Evolutionary conservation across 2,888 invertebrate species (phyloP).

Genomic region (Cryptocheilus praepositus): DNA sequence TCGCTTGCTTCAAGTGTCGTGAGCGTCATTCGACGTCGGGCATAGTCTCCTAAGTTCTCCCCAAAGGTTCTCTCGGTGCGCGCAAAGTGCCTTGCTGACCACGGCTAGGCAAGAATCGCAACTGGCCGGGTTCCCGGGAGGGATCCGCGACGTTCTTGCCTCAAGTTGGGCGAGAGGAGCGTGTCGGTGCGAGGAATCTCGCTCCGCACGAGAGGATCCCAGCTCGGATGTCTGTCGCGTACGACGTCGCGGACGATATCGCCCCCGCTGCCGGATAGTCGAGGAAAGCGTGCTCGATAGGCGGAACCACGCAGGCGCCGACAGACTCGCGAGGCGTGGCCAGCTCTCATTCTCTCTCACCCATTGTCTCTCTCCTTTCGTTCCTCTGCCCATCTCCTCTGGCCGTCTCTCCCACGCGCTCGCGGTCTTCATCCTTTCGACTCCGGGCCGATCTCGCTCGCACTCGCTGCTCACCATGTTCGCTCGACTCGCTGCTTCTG

Average conservation of each 20-base stretch:
- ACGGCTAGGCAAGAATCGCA: too few species aligned
- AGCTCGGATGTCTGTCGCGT: constrained; percentile 48
- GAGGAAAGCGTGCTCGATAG: constrained; percentile 60
- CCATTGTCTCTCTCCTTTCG: neutral
- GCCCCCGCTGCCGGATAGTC: constrained; percentile 3
- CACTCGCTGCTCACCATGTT: neutral
- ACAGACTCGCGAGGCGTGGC: constrained; percentile 55
- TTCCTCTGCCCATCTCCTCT: neutral
- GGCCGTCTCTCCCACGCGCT: neutral
- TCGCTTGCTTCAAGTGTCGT: too few species aligned
- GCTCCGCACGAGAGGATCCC: constrained; percentile 27
- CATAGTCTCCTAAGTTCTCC: too few species aligned
- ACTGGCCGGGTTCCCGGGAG: too few species aligned
- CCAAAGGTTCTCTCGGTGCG: too few species aligned
- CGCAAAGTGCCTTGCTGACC: too few species aligned
- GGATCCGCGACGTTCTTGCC: too few species aligned
- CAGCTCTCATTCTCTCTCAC: constrained; percentile 17
- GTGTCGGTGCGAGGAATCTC: too few species aligned
- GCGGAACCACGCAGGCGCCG: constrained; percentile 63
- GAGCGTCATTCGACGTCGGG: too few species aligned
- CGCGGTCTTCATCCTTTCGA: neutral
- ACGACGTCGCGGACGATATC: constrained; percentile 38
- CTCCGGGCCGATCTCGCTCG: constrained; percentile 9
- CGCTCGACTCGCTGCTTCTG: constrained; percentile 17
- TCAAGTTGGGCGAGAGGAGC: too few species aligned